Base-by-base conservation (phyloP, 2,888 invertebrate genomes). In the Anarsia innoxiella region DNA sequence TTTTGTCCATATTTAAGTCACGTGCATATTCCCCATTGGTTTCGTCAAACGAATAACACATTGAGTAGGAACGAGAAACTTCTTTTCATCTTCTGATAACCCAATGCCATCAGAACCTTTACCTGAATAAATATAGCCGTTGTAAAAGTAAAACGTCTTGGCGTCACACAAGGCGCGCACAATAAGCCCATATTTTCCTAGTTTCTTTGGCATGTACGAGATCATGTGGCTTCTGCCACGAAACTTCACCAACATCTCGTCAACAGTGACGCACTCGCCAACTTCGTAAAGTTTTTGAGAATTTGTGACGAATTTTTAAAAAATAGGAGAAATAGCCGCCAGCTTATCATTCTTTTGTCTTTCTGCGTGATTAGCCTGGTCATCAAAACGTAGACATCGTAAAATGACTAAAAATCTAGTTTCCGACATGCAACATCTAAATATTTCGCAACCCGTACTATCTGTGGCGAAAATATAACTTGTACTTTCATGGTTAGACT, bases 181-280 rank as follows among this genome's bases (percentile, higher is more conserved):
- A 10, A 36, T 41, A 13, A 41, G 19, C 4, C 37, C 41, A 31
- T 37, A 41, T 31, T 41, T 41, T 11, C 34, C 38, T 25, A 38
- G 41, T 36, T 41, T 41, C 11, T 38, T 35, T 12, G 48, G 41
- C 44, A 51, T 49, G 31, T 49, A 51, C n/a, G 43, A 40, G 2
- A 27, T 31, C 4, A 48, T 46, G 29, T 38, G 37, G 12, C 42
- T 43, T 5, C 46, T 23, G n/a, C 49, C 48, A 42, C 46, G 30
- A 16, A 48, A 53, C 3, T 46, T 31, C 3, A 51, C 35, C 9
- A 56, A 16, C 49, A 52, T 56, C 28, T 51, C 50, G 34, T 51
- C 49, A 23, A 49, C 40, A 14, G 40, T 41, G 2, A 38, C 31
- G 29, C 42, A 37, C 8, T 36, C 35, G 12, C 51, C 43, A 10